A percentile compares a stretch with the other conserved stretches of the same genome.
Evolutionary conservation across 2,797 vertebrate species (phyloP).

Genomic region (Chiroxiphia lanceolata): DNA sequence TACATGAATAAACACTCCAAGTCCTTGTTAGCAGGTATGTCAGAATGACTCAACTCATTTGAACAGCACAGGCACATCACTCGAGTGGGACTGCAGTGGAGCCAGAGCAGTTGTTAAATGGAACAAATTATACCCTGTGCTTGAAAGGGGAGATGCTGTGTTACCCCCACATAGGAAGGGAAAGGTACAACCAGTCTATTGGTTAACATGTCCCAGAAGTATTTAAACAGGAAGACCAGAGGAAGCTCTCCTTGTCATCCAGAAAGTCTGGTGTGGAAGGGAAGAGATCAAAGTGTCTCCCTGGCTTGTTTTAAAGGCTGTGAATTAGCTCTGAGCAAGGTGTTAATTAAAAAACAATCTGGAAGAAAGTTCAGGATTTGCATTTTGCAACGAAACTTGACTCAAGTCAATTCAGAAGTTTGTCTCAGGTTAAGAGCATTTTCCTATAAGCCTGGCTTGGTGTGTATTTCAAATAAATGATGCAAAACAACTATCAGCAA

Average conservation of each 20-base stretch:
- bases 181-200: neutral
- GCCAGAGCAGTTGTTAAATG: neutral
- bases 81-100: neutral
- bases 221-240: neutral
- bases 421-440: slow-evolving; percentile 11
- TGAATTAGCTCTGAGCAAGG: slow-evolving; percentile 56
- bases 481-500: slow-evolving; percentile 40
- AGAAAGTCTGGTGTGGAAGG: neutral
- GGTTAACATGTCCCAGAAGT: neutral
- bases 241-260: neutral
- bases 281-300: slow-evolving; percentile 33
- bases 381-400: slow-evolving; percentile 25
- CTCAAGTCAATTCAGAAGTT: neutral
- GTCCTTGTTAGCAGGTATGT: neutral
- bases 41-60: rapidly evolving
- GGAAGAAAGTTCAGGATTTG: slow-evolving; percentile 32
- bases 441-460: neutral
- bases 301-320: neutral
- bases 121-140: neutral
- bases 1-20: neutral
- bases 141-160: neutral
- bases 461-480: slow-evolving; percentile 35
- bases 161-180: neutral
- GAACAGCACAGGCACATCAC: neutral
- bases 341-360: slow-evolving; percentile 62